A percentile compares a stretch with the other conserved stretches of the same genome.
Evolutionary conservation across 2,888 invertebrate species (phyloP).

Genomic region (Pilophorus perplexus): DNA sequence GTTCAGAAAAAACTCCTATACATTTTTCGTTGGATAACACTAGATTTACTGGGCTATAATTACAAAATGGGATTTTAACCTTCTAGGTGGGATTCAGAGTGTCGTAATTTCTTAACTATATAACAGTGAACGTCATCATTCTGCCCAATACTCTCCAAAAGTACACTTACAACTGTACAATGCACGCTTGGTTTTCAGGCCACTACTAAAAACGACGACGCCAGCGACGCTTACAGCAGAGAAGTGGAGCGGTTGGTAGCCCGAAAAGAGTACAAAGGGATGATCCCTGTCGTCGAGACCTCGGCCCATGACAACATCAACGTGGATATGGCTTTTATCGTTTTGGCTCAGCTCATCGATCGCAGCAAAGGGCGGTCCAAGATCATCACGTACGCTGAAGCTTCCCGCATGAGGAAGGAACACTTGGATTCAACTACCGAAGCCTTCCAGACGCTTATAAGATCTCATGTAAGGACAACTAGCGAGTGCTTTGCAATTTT

Average conservation of each 20-base stretch:
- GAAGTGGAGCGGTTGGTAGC: slow-evolving; percentile 86
- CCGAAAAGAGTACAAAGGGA: slow-evolving; percentile 87
- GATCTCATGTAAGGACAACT: slow-evolving; percentile 53
- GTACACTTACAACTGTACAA: too few relatives aligned
- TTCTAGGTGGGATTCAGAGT: too few relatives aligned
- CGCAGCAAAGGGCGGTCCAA: slow-evolving; percentile 77
- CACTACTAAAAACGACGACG: slow-evolving; percentile 94
- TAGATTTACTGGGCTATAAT: too few relatives aligned
- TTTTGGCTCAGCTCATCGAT: slow-evolving; percentile 89
- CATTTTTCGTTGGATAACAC: too few relatives aligned
- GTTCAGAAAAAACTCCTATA: too few relatives aligned
- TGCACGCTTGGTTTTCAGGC: slow-evolving; percentile 67
- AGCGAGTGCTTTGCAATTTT: not conserved
- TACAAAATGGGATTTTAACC: too few relatives aligned
- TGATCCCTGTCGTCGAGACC: slow-evolving; percentile 86
- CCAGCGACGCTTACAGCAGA: slow-evolving; percentile 78
- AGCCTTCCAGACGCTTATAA: slow-evolving; percentile 81
- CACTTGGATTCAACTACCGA: slow-evolving; percentile 86
- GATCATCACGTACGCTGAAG: slow-evolving; percentile 74
- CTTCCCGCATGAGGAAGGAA: slow-evolving; percentile 81
- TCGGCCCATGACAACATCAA: slow-evolving; percentile 96
- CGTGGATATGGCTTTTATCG: slow-evolving; percentile 85
- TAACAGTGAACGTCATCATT: too few relatives aligned
- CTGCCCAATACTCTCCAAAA: too few relatives aligned
- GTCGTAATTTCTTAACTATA: too few relatives aligned